Percentiles rank a stretch among this genome's conserved stretches.
These are phyloP conservation scores for Melanotaenia maccullochi DNA, from an alignment of 2,797 vertebrate species.

Conservation along the genomic window DNA sequence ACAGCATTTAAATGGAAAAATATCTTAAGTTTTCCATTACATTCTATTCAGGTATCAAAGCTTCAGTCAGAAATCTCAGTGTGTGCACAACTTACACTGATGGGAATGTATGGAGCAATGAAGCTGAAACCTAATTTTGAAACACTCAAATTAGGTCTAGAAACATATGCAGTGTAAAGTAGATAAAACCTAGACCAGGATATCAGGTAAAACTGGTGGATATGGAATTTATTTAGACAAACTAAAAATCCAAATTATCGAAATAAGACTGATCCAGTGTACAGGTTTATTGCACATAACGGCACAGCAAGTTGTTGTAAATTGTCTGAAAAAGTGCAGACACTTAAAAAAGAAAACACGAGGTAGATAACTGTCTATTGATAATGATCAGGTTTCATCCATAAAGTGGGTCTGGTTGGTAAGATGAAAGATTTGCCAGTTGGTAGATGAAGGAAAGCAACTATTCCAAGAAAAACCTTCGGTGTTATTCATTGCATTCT, in stretches of 20 bases:
- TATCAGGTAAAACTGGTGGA: background rate
- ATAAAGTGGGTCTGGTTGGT: background rate
- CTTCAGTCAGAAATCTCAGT: background rate
- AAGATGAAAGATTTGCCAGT: background rate
- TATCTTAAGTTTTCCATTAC: too few species aligned
- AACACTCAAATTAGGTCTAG: background rate
- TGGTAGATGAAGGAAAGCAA: background rate
- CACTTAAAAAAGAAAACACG: background rate
- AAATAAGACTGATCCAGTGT: background rate
- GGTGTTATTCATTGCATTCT: background rate
- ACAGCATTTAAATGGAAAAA: too few species aligned
- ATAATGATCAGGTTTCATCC: background rate
- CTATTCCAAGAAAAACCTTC: background rate
- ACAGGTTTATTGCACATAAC: background rate
- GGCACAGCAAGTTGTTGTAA: background rate
- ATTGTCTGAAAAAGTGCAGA: background rate
- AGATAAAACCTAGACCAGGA: background rate
- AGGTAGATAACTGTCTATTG: background rate
- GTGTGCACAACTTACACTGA: background rate
- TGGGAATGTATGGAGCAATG: background rate
- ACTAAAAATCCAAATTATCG: background rate
- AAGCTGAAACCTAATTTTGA: background rate
- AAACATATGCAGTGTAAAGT: background rate
- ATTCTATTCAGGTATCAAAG: background rate
- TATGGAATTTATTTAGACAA: background rate